Evolutionary conservation across 2,113 vertebrate genomes (phyloP).

Genomic region (Gnathonemus longibarbis): DNA sequence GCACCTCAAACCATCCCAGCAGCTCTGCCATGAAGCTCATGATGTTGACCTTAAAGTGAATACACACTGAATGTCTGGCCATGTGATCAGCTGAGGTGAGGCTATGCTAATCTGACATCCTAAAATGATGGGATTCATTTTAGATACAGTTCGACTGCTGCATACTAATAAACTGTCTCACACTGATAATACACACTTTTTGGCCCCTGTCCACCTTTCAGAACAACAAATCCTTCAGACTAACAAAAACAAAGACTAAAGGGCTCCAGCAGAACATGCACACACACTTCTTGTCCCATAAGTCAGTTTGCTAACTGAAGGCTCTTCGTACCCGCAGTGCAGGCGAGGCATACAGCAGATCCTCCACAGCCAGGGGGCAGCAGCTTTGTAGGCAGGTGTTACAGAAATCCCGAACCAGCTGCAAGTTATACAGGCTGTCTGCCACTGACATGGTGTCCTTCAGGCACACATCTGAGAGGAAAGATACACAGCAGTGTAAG

Average conservation of each 20-base stretch:
- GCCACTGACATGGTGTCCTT: slow-evolving; percentile 90
- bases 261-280: not conserved
- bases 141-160: not conserved
- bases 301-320: not conserved
- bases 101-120: not conserved
- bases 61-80: not conserved
- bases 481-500: not conserved
- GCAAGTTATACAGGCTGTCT: slow-evolving; percentile 84
- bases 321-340: slow-evolving; percentile 59
- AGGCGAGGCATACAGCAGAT: slow-evolving; percentile 75
- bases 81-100: not conserved
- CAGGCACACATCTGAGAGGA: slow-evolving; percentile 72
- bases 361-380: slow-evolving; percentile 75
- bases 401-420: slow-evolving; percentile 75
- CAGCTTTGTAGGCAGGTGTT: slow-evolving; percentile 61
- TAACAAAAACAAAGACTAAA: not conserved
- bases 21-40: slow-evolving; percentile 77
- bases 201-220: not conserved
- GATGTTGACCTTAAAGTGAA: slow-evolving; percentile 67
- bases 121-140: not conserved
- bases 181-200: not conserved
- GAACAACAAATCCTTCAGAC: not conserved
- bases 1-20: slow-evolving; percentile 74
- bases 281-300: not conserved
- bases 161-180: not conserved